Base-by-base conservation (phyloP, 2,797 vertebrate species). In the Liparis tanakae region DNA sequence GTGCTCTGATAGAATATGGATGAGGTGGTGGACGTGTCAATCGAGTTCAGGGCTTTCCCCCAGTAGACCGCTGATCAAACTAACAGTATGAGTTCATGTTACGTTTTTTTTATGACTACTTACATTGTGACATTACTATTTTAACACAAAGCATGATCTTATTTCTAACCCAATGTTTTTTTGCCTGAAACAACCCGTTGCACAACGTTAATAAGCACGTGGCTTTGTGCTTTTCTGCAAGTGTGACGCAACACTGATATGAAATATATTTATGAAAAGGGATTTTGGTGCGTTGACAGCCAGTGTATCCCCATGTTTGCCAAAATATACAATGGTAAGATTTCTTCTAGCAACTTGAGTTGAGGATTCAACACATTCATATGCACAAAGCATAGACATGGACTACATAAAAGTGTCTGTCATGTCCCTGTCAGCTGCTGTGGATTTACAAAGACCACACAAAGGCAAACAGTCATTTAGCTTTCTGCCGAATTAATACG, bases 401-500 rank as follows among this genome's bases (percentile, higher is more conserved):
- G 33, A 20, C 43, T 56, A 58, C 30, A 70, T 53, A n/a, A 75
- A 80, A 69, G 72, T 59, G 48, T 43, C 56, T 44, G 48, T 58
- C 33, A 55, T 68, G 58, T 37, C 12, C 17, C 56, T 36, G 55
- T 68, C 79, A 78, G 62, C 67, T 70, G 68, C 22, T 78, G 25
- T 56, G 60, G 44, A 70, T 78, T 74, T 64, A 50, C 59, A 69
- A 55, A 79, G 51, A 59, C 56, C 51, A 46, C 65, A 80, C 75
- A 71, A 81, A 79, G 18, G 30, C 48, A 76, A 74, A 76, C 30
- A 65, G 62, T 57, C 79, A 34, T 44, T 72, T 76, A 64, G 43
- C 51, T 70, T 67, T 60, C 66, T n/a, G 2, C 12, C 4, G 0
- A 80, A 85, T 84, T 66, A 74, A 81, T 74, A 76, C 43, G 48